Evolutionary conservation across 2,888 invertebrate genomes (phyloP).

Genomic region (Drosophila falleni): DNA sequence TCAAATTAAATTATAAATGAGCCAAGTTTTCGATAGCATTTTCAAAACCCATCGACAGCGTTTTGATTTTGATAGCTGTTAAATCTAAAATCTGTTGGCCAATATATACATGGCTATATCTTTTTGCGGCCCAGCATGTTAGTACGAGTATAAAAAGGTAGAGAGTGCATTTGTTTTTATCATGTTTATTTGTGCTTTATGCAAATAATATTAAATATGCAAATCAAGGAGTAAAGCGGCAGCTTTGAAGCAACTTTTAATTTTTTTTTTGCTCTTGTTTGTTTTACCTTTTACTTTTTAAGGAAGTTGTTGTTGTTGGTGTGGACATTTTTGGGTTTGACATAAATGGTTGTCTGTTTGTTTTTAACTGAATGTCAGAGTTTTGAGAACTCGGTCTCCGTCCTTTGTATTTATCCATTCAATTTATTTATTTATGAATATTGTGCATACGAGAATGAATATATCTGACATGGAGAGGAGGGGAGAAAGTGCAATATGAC

Average conservation of each 20-base stretch:
- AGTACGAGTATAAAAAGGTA: not conserved
- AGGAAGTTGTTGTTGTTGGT: not conserved
- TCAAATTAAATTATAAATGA: not conserved
- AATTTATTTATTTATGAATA: constrained; percentile 71
- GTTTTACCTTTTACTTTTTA: constrained; percentile 24
- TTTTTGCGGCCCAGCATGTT: not conserved
- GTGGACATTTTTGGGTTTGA: constrained; percentile 14
- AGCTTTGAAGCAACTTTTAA: constrained; percentile 66
- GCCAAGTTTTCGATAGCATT: not conserved
- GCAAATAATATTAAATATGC: constrained; percentile 75
- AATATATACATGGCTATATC: not conserved
- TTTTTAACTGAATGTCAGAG: constrained; percentile 37
- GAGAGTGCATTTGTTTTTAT: constrained; percentile 6
- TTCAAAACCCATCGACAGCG: not conserved
- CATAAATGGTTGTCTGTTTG: constrained; percentile 36
- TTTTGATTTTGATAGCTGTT: not conserved
- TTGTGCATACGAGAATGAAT: constrained; percentile 5
- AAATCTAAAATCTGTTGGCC: constrained; percentile 6
- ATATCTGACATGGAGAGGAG: not conserved
- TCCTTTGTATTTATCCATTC: constrained; percentile 41
- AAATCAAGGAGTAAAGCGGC: constrained; percentile 54
- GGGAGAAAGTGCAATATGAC: not conserved
- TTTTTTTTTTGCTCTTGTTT: constrained; percentile 58
- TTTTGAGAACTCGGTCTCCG: not conserved
- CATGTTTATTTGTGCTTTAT: constrained; percentile 45